A percentile compares a stretch with the other conserved stretches of the same genome.
Evolutionary conservation across 2,113 vertebrate genomes (phyloP).

Genomic region (Nothobranchius kuhntae): DNA sequence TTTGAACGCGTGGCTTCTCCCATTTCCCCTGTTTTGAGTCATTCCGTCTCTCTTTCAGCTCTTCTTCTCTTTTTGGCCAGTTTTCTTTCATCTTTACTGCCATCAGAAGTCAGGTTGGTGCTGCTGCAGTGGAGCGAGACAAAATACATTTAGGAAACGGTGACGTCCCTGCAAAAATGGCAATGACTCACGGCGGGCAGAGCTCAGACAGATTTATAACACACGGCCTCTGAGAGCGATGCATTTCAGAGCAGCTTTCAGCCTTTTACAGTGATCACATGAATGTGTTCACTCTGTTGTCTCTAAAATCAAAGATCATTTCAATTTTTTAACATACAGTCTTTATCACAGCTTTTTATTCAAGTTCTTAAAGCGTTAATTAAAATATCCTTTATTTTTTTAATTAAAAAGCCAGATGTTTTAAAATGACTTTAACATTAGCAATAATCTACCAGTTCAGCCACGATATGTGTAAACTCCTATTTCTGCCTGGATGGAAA

Average conservation of each 20-base stretch:
- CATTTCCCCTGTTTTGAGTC: slow-evolving; percentile 6
- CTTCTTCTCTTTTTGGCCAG: slow-evolving; percentile 1
- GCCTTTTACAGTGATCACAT: no score
- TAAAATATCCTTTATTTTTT: no score
- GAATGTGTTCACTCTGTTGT: background rate
- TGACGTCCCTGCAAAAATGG: slow-evolving; percentile 1
- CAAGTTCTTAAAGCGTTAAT: no score
- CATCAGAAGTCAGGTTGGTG: slow-evolving; percentile 23
- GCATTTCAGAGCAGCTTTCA: background rate
- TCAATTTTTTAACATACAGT: no score
- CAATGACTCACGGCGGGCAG: background rate
- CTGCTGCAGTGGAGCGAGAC: slow-evolving; percentile 13
- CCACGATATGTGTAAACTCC: no score
- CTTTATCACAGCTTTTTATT: no score
- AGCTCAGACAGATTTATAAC: background rate
- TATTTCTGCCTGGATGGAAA: background rate
- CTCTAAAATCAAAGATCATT: no score
- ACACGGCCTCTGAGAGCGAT: background rate
- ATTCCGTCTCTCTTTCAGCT: slow-evolving; percentile 33
- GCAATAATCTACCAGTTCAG: no score
- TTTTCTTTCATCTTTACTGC: slow-evolving; percentile 4
- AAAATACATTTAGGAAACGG: slow-evolving; percentile 21
- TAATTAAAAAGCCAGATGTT: no score
- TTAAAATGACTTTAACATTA: no score
- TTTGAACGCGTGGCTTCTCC: slow-evolving; percentile 11